These are phyloP conservation scores for Bostrychus sinensis DNA, from an alignment of 2,113 vertebrate species.

Conservation along the genomic window DNA sequence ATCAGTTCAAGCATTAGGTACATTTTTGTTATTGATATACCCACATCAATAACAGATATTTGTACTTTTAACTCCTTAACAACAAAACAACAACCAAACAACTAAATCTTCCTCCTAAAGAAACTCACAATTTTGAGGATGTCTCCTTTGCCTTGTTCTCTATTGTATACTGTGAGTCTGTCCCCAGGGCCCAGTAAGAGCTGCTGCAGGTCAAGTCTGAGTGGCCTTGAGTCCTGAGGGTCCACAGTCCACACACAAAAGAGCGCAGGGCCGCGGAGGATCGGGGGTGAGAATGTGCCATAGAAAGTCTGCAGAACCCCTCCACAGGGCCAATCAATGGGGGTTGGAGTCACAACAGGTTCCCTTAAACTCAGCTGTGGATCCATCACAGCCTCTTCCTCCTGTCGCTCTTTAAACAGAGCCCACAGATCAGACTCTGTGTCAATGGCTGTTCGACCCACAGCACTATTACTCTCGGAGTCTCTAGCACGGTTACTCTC, in stretches of 20 bases:
- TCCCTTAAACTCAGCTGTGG: slow-evolving; percentile 4
- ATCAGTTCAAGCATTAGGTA: too few species aligned
- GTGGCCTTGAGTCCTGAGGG: slow-evolving; percentile 83
- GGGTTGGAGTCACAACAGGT: slow-evolving; percentile 15
- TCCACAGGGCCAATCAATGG: slow-evolving; percentile 78
- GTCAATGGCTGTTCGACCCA: slow-evolving; percentile 2
- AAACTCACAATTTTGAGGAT: slow-evolving; percentile 77
- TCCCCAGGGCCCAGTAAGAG: slow-evolving; percentile 80
- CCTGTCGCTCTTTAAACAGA: slow-evolving; percentile 5
- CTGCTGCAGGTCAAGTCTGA: slow-evolving; percentile 83
- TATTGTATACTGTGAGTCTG: slow-evolving; percentile 78
- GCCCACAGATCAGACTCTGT: slow-evolving; percentile 28
- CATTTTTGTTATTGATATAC: background rate
- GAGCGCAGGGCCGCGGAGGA: slow-evolving; percentile 46
- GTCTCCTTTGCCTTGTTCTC: slow-evolving; percentile 69
- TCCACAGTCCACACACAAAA: slow-evolving; percentile 86
- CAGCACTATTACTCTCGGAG: background rate
- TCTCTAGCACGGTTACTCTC: too few species aligned
- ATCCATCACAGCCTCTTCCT: background rate
- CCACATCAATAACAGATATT: too few species aligned
- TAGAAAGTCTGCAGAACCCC: slow-evolving; percentile 85
- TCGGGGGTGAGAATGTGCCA: slow-evolving; percentile 84
- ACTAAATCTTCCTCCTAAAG: background rate
- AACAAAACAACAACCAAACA: background rate
- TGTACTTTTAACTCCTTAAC: too few species aligned